These are phyloP conservation scores for Drosophila pruinosa DNA, from an alignment of 1,140 invertebrate species.

Conservation along the genomic window DNA sequence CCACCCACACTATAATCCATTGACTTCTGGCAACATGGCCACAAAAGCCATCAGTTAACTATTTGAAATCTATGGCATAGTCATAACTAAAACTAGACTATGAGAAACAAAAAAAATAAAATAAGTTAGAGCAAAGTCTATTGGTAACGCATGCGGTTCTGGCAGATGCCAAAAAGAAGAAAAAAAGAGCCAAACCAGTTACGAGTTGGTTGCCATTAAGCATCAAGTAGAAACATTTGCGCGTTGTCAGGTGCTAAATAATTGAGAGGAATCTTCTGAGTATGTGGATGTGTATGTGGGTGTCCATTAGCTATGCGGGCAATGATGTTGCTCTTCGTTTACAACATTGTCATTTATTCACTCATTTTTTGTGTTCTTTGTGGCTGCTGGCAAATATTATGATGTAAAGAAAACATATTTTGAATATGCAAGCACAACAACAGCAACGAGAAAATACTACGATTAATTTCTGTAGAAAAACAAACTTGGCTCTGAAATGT, in stretches of 20 bases:
- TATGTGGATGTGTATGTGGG: slow-evolving; percentile 6
- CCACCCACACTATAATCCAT: not conserved
- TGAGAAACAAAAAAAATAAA: not conserved
- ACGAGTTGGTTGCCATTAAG: not conserved
- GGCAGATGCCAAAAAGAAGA: not conserved
- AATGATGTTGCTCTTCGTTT: not conserved
- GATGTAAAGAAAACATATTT: slow-evolving; percentile 11
- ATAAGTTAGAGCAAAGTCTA: too few species aligned
- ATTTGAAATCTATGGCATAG: slow-evolving; percentile 1
- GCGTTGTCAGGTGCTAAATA: not conserved
- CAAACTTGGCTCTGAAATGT: slow-evolving; percentile 21
- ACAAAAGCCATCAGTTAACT: slow-evolving; percentile 16
- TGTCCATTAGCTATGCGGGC: slow-evolving; percentile 19
- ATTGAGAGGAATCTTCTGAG: not conserved
- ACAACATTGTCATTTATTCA: not conserved
- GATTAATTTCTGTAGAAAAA: slow-evolving; percentile 24
- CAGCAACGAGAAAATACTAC: slow-evolving; percentile 7
- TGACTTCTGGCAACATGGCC: not conserved
- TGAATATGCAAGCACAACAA: slow-evolving; percentile 5
- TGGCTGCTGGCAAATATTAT: not conserved
- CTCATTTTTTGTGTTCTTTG: too few species aligned
- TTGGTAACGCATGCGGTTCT: not conserved
- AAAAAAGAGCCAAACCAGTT: not conserved
- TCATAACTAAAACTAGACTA: slow-evolving; percentile 8
- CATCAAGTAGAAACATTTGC: not conserved